These are phyloP conservation scores for Gastrophysa polygoni DNA, from an alignment of 2,888 invertebrate species.

Conservation along the genomic window DNA sequence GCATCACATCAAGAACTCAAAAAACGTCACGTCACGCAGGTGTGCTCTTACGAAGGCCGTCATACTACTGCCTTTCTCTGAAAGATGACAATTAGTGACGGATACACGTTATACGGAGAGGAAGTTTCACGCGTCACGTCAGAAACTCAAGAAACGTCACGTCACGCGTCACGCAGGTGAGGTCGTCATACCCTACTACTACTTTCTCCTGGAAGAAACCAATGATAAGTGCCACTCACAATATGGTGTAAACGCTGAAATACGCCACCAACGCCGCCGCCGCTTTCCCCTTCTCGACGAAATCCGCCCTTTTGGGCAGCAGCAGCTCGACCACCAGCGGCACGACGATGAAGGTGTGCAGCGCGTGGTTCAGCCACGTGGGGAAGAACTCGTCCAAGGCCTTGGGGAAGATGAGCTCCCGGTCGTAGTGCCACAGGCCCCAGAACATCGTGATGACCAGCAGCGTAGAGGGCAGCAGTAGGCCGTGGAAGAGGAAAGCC, in stretches of 20 bases:
- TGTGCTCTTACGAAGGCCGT: too few species aligned
- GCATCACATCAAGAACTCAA: too few species aligned
- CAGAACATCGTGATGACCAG: slow-evolving; percentile 65
- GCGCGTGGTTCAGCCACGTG: slow-evolving; percentile 65
- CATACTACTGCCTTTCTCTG: too few species aligned
- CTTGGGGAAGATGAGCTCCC: slow-evolving; percentile 64
- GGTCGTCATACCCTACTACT: too few species aligned
- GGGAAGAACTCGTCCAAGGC: slow-evolving; percentile 62
- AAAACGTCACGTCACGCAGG: too few species aligned
- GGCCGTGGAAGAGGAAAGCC: slow-evolving; percentile 35
- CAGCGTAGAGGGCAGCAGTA: slow-evolving; percentile 54
- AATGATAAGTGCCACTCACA: slow-evolving; percentile 41
- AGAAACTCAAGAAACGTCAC: too few species aligned
- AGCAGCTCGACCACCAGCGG: slow-evolving; percentile 60
- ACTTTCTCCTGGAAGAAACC: too few species aligned
- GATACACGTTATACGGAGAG: too few species aligned
- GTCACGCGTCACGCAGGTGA: too few species aligned
- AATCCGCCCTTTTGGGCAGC: slow-evolving; percentile 45
- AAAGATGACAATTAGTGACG: too few species aligned
- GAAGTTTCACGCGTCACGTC: too few species aligned
- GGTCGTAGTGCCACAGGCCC: slow-evolving; percentile 61
- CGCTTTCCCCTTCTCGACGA: slow-evolving; percentile 29
- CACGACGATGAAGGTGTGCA: slow-evolving; percentile 63
- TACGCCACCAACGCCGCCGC: slow-evolving; percentile 23
- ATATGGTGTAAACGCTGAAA: slow-evolving; percentile 27